Conservation (phyloP, 2,797 vertebrate genomes). For the Hydrophis major region DNA sequence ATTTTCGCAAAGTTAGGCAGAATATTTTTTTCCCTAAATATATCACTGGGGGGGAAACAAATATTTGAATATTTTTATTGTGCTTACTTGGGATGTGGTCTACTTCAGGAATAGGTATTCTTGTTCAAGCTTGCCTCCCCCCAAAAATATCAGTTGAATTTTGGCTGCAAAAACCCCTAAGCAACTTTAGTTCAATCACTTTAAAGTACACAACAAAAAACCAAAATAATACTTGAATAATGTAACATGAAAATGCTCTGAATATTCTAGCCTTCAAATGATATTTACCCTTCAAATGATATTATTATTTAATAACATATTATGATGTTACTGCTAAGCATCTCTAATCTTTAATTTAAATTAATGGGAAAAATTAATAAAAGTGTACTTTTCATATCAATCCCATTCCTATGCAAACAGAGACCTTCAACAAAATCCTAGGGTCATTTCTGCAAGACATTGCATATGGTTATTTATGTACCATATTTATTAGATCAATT, state of each 20-base stretch:
- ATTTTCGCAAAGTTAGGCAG: constrained; percentile 89
- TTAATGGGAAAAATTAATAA: neutral
- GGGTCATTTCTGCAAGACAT: neutral
- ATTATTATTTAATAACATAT: neutral
- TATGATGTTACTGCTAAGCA: neutral
- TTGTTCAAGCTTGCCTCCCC: neutral
- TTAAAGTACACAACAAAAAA: neutral
- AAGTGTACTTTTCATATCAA: neutral
- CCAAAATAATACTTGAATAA: neutral
- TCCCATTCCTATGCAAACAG: neutral
- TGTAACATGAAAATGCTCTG: neutral
- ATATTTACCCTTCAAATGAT: neutral
- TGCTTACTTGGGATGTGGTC: neutral
- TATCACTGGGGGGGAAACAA: constrained; percentile 80
- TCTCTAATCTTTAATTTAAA: neutral
- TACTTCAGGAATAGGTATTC: neutral
- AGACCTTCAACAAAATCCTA: neutral
- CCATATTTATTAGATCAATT: neutral
- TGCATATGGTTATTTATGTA: neutral
- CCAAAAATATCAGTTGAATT: neutral
- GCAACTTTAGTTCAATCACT: neutral
- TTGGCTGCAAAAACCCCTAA: neutral
- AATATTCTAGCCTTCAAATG: neutral
- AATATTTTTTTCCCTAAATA: constrained; percentile 90
- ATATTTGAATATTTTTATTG: neutral